Evolutionary conservation across 2,888 invertebrate species (phyloP).

Genomic region (Drosophila mettleri): DNA sequence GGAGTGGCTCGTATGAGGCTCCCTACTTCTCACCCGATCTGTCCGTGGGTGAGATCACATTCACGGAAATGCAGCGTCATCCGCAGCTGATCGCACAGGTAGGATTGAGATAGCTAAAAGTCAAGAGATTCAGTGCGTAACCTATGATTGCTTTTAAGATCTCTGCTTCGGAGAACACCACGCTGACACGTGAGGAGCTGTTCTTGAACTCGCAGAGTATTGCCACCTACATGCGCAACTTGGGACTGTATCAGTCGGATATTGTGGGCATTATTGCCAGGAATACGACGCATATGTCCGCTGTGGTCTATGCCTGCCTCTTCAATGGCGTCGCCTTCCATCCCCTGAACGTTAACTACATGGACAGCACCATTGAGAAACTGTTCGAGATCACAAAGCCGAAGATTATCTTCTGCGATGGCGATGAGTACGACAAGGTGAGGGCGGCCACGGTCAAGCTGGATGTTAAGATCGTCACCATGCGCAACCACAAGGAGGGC

Average conservation of each 20-base stretch:
- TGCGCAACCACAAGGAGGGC: conserved; percentile 39
- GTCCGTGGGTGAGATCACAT: conserved; percentile 60
- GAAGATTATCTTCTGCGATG: conserved; percentile 54
- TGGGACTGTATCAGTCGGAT: conserved; percentile 56
- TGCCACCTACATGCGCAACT: conserved; percentile 55
- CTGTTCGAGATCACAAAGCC: conserved; percentile 60
- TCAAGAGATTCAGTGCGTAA: too few species aligned
- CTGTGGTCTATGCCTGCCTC: conserved; percentile 62
- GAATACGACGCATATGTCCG: conserved; percentile 65
- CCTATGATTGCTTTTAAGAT: conserved; percentile 38
- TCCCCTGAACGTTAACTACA: conserved; percentile 42
- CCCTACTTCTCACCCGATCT: conserved; percentile 43
- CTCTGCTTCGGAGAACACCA: conserved; percentile 55
- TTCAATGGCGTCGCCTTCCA: conserved; percentile 66
- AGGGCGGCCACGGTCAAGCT: conserved; percentile 29
- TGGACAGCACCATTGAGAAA: conserved; percentile 38
- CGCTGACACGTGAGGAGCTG: conserved; percentile 51
- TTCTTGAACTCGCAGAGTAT: conserved; percentile 54
- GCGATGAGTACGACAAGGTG: conserved; percentile 46
- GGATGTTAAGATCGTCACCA: conserved; percentile 32
- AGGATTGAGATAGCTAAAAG: neutral
- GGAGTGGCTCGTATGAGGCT: conserved; percentile 40
- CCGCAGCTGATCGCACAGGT: conserved; percentile 51
- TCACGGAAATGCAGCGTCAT: conserved; percentile 50
- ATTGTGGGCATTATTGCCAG: conserved; percentile 65